Evolutionary conservation across 2,888 invertebrate genomes (phyloP).

Genomic region (Pyrocoelia pectoralis): DNA sequence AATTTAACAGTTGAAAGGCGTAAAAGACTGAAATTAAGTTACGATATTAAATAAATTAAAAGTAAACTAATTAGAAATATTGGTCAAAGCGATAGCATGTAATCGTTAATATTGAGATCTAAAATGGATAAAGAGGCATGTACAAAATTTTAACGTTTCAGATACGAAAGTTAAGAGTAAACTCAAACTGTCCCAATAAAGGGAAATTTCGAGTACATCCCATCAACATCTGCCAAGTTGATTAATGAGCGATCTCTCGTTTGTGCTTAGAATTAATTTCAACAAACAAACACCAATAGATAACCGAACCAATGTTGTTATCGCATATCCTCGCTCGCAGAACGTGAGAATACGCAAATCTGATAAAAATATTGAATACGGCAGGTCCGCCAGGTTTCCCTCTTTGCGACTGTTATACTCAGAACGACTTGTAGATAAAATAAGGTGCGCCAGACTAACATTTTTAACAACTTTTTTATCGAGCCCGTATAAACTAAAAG

Average conservation of each 20-base stretch:
- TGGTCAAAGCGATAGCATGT: conserved; percentile 6
- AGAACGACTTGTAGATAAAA: conserved; percentile 50
- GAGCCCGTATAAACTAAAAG: neutral
- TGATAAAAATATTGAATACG: conserved; percentile 58
- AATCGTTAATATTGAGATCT: neutral
- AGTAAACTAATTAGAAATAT: too few relatives aligned
- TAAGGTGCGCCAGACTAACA: conserved; percentile 52
- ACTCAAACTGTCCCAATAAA: neutral
- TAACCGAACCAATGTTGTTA: conserved; percentile 54
- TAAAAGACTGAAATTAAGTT: too few relatives aligned
- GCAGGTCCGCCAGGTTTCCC: conserved; percentile 41
- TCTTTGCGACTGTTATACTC: conserved; percentile 51
- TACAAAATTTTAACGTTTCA: neutral
- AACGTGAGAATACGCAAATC: conserved; percentile 61
- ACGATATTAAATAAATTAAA: too few relatives aligned
- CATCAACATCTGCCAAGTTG: conserved; percentile 49
- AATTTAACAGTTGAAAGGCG: too few relatives aligned
- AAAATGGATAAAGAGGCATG: neutral
- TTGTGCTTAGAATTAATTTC: conserved; percentile 57
- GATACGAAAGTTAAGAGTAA: neutral
- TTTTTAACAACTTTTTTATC: conserved; percentile 5
- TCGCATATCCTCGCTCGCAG: conserved; percentile 52
- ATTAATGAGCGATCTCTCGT: conserved; percentile 57
- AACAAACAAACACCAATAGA: conserved; percentile 58
- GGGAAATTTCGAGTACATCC: conserved; percentile 12